Base-by-base conservation (phyloP, 2,888 invertebrate genomes). In the Margaritifera margaritifera region DNA sequence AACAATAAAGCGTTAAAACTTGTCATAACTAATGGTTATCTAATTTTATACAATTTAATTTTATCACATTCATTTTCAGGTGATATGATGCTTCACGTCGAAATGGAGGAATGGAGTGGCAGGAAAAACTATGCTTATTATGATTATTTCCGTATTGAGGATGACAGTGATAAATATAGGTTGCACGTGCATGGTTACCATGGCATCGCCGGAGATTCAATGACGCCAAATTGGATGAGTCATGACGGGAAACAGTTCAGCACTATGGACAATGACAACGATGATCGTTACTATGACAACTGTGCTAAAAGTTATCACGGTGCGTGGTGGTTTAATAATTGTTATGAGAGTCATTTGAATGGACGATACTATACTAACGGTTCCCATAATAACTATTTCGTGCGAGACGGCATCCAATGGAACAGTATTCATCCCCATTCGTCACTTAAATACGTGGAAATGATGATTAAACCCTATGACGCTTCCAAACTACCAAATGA, bases 221-320 rank as follows among this genome's bases (percentile, higher is more conserved):
- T 97, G 80, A 85, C 86, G 68, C 81, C 89, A 62, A 75, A 78
- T 61, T 86, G 87, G 84, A 94, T 95, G 78, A 96, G 96, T 87
- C 97, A 97, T 87, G 95, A 96, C 89, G 93, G 93, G 61, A 96
- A 96, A 96, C 94, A 95, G 79, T 97, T 97, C 90, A 96, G 96
- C 68, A 94, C 97, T 1, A 93, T 94, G 74, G 97, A 97, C 89
- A 93, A 93, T 59, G 98, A 98, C 89, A 93, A 96, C 84, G 98
- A 98, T 88, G 95, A 83, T 50, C 84, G 88, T 66, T 84, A 81
- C 78, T 85, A 86, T 79, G 87, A 89, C 81, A 88, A 87, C 80
- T 89, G 89, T 69, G 88, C 88, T 6, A 80, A 84, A 65, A 80
- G 83, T 66, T 88, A 84, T 77, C 79, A 84, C 51, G 88, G 89